Evolutionary conservation across 2,113 vertebrate genomes (phyloP), one percentile per base, ranked within the genome.

Genomic region (Loxodonta africana): DNA sequence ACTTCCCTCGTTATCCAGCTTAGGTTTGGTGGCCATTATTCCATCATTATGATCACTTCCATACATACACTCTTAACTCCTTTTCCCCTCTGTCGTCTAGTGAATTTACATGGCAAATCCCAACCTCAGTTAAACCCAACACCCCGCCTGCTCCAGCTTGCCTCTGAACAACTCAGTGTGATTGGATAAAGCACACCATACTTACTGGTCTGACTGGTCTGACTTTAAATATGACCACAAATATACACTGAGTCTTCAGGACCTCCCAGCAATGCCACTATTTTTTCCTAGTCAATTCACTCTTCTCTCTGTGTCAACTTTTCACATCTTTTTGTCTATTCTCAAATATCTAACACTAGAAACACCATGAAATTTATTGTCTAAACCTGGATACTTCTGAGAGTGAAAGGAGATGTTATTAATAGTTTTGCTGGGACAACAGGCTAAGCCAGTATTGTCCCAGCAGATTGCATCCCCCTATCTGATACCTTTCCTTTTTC

Each of bases 361-460:
- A 81, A 87, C 82, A 46, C 7, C 46, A 77, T 46, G 41, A 25
- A 8, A 12, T 25, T 10, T 85, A 10, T 82, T 46, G 18, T 89
- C 63, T 85, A 94, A 51, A 89, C 83, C 25, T 81, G 62, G 83
- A 57, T 51, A 44, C 30, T 3, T 83, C 92, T 65, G 69, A 62
- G 62, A 94, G 23, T 57, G 26, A 91, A 63, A 83, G 21, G 37
- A 28, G 26, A 33, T 41, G 5, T 44, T 89, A 51, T 46, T 83
- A 71, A 83, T 46, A 48, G n/a, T 74, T 73, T 62, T 73, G 76
- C 62, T 41, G 74, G 48, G 44, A 82, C 73, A 82, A 81, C 6
- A 85, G 71, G 80, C 28, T 62, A 88, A 93, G 67, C 44, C 51
- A 94, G 60, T 41, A 37, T 84, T 48, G 21, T 89, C 95, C 74